These are phyloP conservation scores for Rostratula benghalensis DNA, from an alignment of 2,113 vertebrate species.

Conservation along the genomic window DNA sequence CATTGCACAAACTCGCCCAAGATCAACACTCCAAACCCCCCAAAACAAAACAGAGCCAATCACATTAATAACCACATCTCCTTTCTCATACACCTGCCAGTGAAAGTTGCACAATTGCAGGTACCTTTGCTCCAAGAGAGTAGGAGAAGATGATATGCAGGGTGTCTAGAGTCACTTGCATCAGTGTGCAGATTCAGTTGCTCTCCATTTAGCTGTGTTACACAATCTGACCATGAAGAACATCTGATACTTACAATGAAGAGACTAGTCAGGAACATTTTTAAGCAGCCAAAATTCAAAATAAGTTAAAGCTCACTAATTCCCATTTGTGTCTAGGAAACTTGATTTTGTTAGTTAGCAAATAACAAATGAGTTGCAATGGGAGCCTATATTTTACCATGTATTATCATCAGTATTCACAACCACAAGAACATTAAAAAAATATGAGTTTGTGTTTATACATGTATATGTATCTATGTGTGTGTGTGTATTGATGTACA, in stretches of 20 bases:
- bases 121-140: neutral
- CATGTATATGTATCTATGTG: neutral
- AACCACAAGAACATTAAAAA: neutral
- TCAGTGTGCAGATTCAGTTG: neutral
- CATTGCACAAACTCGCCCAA: neutral
- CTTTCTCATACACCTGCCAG: neutral
- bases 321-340: neutral
- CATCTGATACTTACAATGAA: neutral
- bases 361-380: neutral
- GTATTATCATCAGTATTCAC: neutral
- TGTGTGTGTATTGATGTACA: neutral
- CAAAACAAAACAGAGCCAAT: neutral
- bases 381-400: neutral
- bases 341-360: neutral
- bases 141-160: neutral
- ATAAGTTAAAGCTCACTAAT: neutral
- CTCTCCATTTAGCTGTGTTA: neutral
- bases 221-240: neutral
- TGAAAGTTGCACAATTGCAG: neutral
- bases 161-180: neutral
- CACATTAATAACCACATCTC: neutral
- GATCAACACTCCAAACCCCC: neutral
- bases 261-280: neutral
- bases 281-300: neutral
- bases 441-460: neutral